Conservation (phyloP, 2,797 vertebrate genomes). For the Myotis planiceps region DNA sequence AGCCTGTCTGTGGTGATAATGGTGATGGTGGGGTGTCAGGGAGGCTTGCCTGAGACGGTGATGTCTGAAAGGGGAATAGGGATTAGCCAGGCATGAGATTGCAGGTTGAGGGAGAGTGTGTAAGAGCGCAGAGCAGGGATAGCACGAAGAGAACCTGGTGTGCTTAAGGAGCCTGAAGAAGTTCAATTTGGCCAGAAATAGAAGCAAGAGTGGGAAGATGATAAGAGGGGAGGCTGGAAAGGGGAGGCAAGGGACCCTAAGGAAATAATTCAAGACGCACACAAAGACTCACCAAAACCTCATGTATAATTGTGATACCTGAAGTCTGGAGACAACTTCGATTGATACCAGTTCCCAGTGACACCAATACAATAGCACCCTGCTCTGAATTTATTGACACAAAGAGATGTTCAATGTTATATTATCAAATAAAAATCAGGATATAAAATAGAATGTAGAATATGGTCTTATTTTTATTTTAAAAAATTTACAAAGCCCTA, state of each 20-base stretch:
- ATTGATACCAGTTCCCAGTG: background rate
- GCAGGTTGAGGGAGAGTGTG: background rate
- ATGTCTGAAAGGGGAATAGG: background rate
- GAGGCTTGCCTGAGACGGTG: background rate
- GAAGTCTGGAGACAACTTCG: background rate
- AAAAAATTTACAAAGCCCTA: background rate
- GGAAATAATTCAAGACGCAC: background rate
- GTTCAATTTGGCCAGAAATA: background rate
- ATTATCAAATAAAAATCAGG: background rate
- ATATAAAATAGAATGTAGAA: background rate
- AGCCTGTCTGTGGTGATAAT: no score
- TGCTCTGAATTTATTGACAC: background rate
- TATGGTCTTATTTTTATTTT: slow-evolving; percentile 9
- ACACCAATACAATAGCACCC: background rate
- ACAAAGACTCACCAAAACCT: background rate
- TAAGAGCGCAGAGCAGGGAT: background rate
- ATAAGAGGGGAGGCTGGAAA: background rate
- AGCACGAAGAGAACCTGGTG: rapidly evolving
- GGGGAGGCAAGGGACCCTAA: background rate
- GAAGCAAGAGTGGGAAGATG: background rate
- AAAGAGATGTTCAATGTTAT: background rate
- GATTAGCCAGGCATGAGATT: background rate
- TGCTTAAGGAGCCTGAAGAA: background rate
- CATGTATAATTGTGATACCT: background rate
- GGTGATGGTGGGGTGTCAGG: background rate